These are phyloP conservation scores for Sphaeramia orbicularis DNA, from an alignment of 2,797 vertebrate genomes.

Conservation along the genomic window DNA sequence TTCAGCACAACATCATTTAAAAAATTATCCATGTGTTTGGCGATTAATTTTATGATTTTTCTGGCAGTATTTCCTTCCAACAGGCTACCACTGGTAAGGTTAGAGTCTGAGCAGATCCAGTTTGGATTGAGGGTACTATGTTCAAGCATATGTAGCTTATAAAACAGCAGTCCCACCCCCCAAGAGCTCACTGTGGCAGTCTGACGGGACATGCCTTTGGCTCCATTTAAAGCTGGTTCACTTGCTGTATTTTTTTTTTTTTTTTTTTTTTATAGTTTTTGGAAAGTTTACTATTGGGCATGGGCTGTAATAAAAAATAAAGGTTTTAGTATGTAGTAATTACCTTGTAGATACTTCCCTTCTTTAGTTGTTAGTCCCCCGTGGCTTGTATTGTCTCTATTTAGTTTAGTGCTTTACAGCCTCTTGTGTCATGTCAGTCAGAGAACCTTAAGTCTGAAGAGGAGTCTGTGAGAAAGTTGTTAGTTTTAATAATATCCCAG, in stretches of 20 bases:
- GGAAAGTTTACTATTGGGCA: constrained; percentile 24
- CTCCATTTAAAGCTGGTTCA: constrained; percentile 51
- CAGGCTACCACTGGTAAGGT: not conserved
- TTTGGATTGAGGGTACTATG: constrained; percentile 45
- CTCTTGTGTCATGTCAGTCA: constrained; percentile 31
- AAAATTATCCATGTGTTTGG: not conserved
- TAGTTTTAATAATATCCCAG: constrained; percentile 70
- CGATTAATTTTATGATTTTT: not conserved
- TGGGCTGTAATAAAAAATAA: constrained; percentile 28
- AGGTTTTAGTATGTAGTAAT: constrained; percentile 11
- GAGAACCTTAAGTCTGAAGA: constrained; percentile 26
- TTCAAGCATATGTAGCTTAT: constrained; percentile 53
- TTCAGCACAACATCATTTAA: not conserved
- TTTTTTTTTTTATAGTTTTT: constrained; percentile 42
- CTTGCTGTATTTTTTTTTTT: constrained; percentile 28
- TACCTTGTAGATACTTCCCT: constrained; percentile 8
- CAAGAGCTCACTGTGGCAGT: constrained; percentile 30
- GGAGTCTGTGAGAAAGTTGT: constrained; percentile 58
- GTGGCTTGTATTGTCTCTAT: constrained; percentile 13
- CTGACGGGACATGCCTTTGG: constrained; percentile 47
- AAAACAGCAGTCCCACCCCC: constrained; percentile 55
- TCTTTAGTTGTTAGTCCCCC: constrained; percentile 13
- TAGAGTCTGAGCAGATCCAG: constrained; percentile 6
- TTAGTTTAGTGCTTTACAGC: constrained; percentile 38
- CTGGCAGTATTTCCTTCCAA: too few species aligned